Conservation (phyloP, 2,113 vertebrate genomes). For the Gymnorhina tibicen region DNA sequence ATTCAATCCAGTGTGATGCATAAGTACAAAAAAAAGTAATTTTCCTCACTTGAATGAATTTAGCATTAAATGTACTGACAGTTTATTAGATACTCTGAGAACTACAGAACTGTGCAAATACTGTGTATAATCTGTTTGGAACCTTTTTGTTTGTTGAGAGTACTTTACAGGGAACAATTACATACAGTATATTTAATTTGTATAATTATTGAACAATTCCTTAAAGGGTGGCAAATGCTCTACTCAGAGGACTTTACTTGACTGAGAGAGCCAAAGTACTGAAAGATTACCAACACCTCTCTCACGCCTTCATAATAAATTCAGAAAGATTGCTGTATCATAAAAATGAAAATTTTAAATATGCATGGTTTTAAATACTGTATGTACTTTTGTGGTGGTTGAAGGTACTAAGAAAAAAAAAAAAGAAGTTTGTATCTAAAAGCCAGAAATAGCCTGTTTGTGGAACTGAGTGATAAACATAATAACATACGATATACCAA, state of each 20-base stretch:
- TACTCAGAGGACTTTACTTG: neutral
- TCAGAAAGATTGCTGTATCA: neutral
- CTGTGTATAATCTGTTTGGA: neutral
- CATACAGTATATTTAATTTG: neutral
- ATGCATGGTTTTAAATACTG: neutral
- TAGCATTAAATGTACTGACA: neutral
- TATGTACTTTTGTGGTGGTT: neutral
- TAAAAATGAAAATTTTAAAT: neutral
- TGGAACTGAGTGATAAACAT: neutral
- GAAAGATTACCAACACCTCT: neutral
- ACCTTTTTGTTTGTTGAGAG: neutral
- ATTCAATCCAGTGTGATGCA: neutral
- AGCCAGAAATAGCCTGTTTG: neutral
- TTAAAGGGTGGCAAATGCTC: neutral
- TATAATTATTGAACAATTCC: neutral
- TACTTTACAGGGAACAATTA: neutral
- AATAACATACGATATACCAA: neutral
- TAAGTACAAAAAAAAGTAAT: neutral
- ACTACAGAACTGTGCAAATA: neutral
- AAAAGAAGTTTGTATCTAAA: neutral
- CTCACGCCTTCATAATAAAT: neutral
- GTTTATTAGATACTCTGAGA: neutral
- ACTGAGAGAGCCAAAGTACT: neutral
- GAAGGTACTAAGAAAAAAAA: neutral
- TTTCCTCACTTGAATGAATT: neutral